Base-by-base conservation (phyloP, 1,140 invertebrate genomes). In the Polypedilum pembai region DNA sequence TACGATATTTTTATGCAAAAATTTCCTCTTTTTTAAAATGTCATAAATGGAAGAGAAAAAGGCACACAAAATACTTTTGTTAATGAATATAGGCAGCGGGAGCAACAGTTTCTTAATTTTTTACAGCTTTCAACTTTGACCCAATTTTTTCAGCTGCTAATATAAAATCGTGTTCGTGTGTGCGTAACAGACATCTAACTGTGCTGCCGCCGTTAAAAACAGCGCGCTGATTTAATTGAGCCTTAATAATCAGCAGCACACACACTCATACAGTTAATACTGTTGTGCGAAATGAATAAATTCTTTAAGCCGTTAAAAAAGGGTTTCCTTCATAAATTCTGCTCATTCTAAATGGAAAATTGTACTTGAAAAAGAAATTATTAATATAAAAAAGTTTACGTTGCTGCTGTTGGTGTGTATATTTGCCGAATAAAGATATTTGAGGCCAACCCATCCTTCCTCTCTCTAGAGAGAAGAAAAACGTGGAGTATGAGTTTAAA, bases 201-300 rank as follows among this genome's bases (percentile, higher is more conserved):
- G 8, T 56, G 12, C 4, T n/a, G 45, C n/a, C 45, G 12, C 15
- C n/a, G 45, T 3, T 56, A 56, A 56, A 12, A 12, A 12, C n/a
- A 56, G 45, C 45, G 45, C 45, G 45, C 20, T 69, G 65, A 69
- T 69, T 69, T 69, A 69, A 69, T 69, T 69, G 65, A 69, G 65
- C 65, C 65, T 69, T 21, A 69, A 69, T 69, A 69, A 69, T 69
- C 15, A 20, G 24, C 24, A 33, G 24, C 24, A 33, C 24, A 33
- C 5, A 33, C 5, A 33, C 24, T 20, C 5, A 69, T 18, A 69
- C 65, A n/a, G 45, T 12, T 12, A 56, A 12, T 56, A 15, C 45
- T n/a, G n/a, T 12, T 56, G 12, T 15, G 45, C 12, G n/a, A 56
- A 56, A 56, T 56, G 45, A 56, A 56, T 56, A 56, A 12, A 56